Percentiles rank a stretch among this genome's conserved stretches.
Conservation (phyloP, 2,113 vertebrate species). For the Poecilia latipinna region DNA sequence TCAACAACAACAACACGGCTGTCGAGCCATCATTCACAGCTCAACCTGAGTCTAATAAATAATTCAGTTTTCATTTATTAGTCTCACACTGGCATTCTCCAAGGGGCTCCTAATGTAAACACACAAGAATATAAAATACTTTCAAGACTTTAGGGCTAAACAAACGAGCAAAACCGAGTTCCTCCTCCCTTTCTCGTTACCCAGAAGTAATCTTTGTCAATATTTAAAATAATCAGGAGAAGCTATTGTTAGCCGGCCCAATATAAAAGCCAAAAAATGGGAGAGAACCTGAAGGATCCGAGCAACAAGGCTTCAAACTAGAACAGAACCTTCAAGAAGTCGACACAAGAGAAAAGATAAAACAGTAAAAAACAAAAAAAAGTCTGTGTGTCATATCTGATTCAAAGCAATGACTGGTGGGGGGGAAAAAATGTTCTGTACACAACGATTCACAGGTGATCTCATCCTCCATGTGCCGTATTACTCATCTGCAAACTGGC, state of each 20-base stretch:
- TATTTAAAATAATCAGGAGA: not conserved
- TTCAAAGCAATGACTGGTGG: conserved; percentile 25
- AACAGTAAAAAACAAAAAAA: conserved; percentile 24
- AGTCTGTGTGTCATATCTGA: conserved; percentile 53
- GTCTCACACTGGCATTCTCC: no score
- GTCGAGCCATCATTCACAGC: no score
- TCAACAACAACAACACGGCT: no score
- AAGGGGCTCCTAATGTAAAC: no score
- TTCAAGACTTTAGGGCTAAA: no score
- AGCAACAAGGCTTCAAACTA: conserved; percentile 26
- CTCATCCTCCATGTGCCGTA: conserved; percentile 40
- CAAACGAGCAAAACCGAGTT: no score
- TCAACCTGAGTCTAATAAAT: no score
- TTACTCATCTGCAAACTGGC: conserved; percentile 48
- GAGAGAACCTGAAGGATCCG: not conserved
- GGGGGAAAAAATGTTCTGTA: conserved; percentile 14
- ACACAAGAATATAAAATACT: no score
- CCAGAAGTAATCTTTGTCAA: no score
- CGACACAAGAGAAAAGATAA: conserved; percentile 42
- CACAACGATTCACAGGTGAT: conserved; percentile 51
- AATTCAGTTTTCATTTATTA: no score
- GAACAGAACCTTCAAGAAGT: conserved; percentile 10
- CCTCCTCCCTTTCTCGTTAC: no score
- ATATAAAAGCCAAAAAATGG: conserved; percentile 3
- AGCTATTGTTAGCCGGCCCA: not conserved